phyloP scores from a whole-genome alignment of 2,888 invertebrate species.

The Hypsopygia costalis region DNA sequence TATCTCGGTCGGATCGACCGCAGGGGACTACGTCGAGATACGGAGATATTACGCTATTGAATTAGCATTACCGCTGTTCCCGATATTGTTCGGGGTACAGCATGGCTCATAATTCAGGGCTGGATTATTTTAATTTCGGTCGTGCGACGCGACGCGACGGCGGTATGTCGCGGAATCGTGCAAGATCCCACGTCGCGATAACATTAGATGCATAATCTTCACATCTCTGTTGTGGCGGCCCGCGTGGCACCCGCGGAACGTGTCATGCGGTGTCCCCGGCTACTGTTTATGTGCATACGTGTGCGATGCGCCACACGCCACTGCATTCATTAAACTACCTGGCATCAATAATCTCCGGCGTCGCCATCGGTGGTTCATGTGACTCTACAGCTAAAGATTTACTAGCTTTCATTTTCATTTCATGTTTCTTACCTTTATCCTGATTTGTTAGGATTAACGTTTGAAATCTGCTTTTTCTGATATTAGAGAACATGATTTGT shows the following conservation, averaged over 20 bases:
- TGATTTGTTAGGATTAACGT: too few relatives aligned
- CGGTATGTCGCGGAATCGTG: conserved; percentile 50
- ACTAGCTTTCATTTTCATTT: too few relatives aligned
- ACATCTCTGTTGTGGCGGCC: conserved; percentile 40
- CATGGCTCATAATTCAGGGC: conserved; percentile 57
- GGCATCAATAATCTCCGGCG: neutral
- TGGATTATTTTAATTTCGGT: conserved; percentile 62
- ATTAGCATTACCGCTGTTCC: conserved; percentile 75
- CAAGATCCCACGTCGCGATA: conserved; percentile 56
- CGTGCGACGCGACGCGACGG: conserved; percentile 28
- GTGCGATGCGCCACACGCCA: neutral
- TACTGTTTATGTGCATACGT: conserved; percentile 24
- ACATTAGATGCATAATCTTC: conserved; percentile 54
- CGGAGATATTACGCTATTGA: conserved; percentile 73
- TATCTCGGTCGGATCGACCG: conserved; percentile 61
- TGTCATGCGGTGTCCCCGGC: conserved; percentile 33
- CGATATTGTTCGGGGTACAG: conserved; percentile 47
- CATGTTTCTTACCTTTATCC: too few relatives aligned
- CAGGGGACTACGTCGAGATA: conserved; percentile 59
- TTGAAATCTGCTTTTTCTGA: too few relatives aligned
- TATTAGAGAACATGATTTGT: too few relatives aligned
- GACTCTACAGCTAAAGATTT: too few relatives aligned
- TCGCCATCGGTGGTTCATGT: too few relatives aligned
- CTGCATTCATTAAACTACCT: conserved; percentile 31
- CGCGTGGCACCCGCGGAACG: conserved; percentile 44